Evolutionary conservation across 2,888 invertebrate genomes (phyloP).

Genomic region (Metellina segmentata): DNA sequence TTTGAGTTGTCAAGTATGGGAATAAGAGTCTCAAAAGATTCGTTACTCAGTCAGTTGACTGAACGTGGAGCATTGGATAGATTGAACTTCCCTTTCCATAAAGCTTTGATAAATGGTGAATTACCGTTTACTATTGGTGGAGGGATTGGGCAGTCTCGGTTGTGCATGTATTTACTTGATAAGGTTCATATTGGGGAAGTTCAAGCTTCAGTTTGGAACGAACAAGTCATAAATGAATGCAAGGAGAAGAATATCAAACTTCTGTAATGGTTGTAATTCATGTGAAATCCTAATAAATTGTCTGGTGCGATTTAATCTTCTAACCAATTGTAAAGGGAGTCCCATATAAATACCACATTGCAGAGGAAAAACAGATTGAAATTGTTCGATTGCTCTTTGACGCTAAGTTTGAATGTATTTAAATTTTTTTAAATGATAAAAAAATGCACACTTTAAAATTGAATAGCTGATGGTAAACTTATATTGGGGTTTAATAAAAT

Average conservation of each 20-base stretch:
- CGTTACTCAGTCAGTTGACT: constrained; percentile 39
- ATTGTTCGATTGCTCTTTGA: no score
- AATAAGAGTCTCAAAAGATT: constrained; percentile 47
- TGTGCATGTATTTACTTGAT: constrained; percentile 52
- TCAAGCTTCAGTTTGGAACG: constrained; percentile 42
- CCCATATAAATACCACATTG: no score
- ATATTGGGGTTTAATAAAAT: no score
- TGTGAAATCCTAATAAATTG: no score
- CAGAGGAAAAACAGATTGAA: no score
- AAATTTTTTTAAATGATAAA: no score
- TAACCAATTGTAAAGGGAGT: no score
- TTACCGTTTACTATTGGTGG: constrained; percentile 55
- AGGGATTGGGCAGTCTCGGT: constrained; percentile 43
- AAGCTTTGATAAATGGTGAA: constrained; percentile 15
- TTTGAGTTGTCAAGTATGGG: constrained; percentile 59
- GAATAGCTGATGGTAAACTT: no score
- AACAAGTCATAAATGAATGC: constrained; percentile 14
- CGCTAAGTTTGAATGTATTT: no score
- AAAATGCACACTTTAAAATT: no score
- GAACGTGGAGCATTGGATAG: constrained; percentile 8
- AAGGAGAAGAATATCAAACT: constrained; percentile 22
- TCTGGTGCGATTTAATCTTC: no score
- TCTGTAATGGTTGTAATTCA: background rate
- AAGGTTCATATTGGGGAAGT: constrained; percentile 54
- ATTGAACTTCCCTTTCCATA: constrained; percentile 43